Evolutionary conservation across 2,113 vertebrate genomes (phyloP).

Genomic region (Theristicus caerulescens): DNA sequence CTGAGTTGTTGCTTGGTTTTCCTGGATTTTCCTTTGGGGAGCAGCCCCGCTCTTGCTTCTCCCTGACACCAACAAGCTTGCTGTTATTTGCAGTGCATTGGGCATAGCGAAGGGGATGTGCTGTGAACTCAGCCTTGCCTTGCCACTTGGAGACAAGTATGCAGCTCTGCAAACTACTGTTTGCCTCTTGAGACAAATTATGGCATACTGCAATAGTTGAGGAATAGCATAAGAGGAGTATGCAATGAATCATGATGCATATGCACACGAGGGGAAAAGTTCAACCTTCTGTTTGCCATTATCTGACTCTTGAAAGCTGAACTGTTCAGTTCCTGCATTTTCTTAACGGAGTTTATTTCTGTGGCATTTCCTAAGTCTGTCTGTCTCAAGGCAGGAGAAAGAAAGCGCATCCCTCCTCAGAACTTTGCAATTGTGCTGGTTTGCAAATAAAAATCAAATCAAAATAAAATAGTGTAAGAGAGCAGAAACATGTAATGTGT

Average conservation of each 20-base stretch:
- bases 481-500: neutral
- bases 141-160: neutral
- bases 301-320: conserved; percentile 64
- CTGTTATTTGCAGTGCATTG: neutral
- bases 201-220: conserved; percentile 46
- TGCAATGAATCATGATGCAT: conserved; percentile 67
- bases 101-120: neutral
- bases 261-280: conserved; percentile 68
- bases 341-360: conserved; percentile 20
- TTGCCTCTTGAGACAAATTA: conserved; percentile 65
- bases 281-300: conserved; percentile 73
- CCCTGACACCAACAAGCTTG: neutral
- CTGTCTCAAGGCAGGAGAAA: neutral
- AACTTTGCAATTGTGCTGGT: neutral
- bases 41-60: neutral
- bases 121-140: conserved; percentile 47
- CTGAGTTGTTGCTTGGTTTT: neutral
- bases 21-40: conserved; percentile 23
- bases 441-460: neutral
- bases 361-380: conserved; percentile 31
- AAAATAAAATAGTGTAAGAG: neutral
- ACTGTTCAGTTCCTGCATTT: conserved; percentile 49
- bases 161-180: conserved; percentile 65
- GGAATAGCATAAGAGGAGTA: conserved; percentile 59
- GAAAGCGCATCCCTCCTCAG: neutral